A percentile compares a stretch with the other conserved stretches of the same genome.
Evolutionary conservation across 2,113 vertebrate species (phyloP).

Genomic region (Mormoops blainvillei): DNA sequence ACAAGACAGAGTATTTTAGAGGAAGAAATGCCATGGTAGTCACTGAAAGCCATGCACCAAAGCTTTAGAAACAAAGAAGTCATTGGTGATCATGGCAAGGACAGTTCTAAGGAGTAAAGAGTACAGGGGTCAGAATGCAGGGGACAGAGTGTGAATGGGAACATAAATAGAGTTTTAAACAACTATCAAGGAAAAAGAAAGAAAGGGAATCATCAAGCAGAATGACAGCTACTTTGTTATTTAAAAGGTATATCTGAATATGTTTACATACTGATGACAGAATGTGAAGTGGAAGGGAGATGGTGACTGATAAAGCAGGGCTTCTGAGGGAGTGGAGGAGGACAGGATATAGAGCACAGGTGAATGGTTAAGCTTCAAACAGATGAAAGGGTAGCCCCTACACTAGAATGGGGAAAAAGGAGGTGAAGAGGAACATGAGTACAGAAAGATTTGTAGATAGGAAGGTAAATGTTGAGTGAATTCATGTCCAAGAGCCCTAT

Average conservation of each 20-base stretch:
- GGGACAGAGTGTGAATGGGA: background rate
- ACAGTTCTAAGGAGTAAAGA: background rate
- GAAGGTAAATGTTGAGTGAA: background rate
- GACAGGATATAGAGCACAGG: background rate
- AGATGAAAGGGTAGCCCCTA: background rate
- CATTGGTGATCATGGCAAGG: background rate
- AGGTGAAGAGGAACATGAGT: background rate
- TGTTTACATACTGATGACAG: background rate
- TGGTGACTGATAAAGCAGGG: background rate
- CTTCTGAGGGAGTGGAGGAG: background rate
- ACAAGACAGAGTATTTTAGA: background rate
- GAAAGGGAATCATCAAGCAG: background rate
- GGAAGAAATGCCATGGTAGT: background rate
- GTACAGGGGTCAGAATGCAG: background rate
- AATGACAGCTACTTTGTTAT: background rate
- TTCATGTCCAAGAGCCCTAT: background rate
- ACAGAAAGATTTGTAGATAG: background rate
- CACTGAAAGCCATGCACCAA: background rate
- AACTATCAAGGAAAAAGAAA: background rate
- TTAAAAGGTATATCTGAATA: background rate
- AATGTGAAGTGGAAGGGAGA: background rate
- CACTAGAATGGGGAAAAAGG: background rate
- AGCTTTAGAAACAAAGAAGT: background rate
- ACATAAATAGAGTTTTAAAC: background rate
- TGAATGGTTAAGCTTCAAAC: background rate